phyloP scores from a whole-genome alignment of 2,888 invertebrate species.

The Diadegma fenestrale region DNA sequence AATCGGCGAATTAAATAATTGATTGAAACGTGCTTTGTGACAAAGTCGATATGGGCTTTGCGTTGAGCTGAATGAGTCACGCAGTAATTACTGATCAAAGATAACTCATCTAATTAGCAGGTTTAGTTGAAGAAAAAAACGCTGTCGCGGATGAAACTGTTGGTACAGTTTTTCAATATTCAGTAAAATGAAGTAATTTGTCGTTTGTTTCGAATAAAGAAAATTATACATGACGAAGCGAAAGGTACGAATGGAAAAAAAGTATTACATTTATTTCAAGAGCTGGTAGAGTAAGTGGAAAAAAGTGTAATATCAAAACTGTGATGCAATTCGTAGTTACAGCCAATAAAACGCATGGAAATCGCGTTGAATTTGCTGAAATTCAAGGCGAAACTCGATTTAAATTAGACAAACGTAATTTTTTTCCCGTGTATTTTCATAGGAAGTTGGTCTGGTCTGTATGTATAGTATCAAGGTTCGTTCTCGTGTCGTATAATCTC shows the following conservation, averaged over 20 bases:
- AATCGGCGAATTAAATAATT: background rate
- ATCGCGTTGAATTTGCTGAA: background rate
- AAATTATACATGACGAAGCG: background rate
- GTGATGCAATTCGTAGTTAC: background rate
- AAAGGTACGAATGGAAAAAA: background rate
- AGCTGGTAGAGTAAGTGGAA: background rate
- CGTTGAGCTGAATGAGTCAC: too few relatives aligned
- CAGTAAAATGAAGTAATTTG: background rate
- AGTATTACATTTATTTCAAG: background rate
- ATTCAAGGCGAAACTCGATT: conserved; percentile 5
- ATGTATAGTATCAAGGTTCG: conserved; percentile 30
- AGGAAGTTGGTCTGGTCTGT: conserved; percentile 17
- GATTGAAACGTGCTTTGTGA: background rate
- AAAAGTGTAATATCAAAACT: background rate
- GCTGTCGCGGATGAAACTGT: background rate
- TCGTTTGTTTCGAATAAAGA: background rate
- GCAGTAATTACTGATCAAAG: too few relatives aligned
- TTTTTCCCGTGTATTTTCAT: conserved; percentile 24
- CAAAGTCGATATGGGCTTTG: too few relatives aligned
- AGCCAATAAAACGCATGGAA: background rate
- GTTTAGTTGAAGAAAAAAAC: background rate
- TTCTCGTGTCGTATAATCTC: conserved; percentile 48
- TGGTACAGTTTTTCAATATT: background rate
- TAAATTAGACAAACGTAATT: conserved; percentile 5
- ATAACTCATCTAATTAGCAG: too few relatives aligned